These are phyloP conservation scores for Chydorus sphaericus DNA, from an alignment of 2,888 invertebrate genomes.

Conservation along the genomic window DNA sequence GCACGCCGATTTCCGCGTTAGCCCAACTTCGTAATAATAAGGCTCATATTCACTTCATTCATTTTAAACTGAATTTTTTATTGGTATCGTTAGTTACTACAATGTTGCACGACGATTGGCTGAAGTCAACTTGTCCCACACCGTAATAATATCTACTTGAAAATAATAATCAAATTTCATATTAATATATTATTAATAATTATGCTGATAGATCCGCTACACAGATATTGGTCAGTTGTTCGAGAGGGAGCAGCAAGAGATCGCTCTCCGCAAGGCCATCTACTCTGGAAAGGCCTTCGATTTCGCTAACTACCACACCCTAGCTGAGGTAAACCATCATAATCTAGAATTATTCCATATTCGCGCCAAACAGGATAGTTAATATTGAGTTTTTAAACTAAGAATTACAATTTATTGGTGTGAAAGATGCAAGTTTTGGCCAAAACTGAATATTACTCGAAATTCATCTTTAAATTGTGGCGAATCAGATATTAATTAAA, in stretches of 20 bases:
- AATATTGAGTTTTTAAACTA: no score
- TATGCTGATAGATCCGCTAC: background rate
- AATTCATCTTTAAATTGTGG: no score
- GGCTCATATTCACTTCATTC: background rate
- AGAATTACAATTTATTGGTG: background rate
- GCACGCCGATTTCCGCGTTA: constrained; percentile 4
- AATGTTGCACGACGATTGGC: background rate
- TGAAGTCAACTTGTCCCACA: background rate
- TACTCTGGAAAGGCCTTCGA: constrained; percentile 14
- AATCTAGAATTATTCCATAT: background rate
- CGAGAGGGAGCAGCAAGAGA: constrained; percentile 6
- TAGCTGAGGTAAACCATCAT: constrained; percentile 13
- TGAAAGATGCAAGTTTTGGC: no score
- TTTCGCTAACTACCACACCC: constrained; percentile 17
- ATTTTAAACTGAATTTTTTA: background rate
- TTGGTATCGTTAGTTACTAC: background rate
- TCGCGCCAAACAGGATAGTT: no score
- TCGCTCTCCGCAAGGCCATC: constrained; percentile 5
- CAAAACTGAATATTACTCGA: no score
- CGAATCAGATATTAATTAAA: no score
- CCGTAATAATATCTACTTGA: background rate
- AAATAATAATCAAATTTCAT: background rate
- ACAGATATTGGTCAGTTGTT: background rate
- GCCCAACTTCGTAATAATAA: background rate
- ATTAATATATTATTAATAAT: background rate